Evolutionary conservation across 2,888 invertebrate species (phyloP).

Genomic region (Conomelus anceps): DNA sequence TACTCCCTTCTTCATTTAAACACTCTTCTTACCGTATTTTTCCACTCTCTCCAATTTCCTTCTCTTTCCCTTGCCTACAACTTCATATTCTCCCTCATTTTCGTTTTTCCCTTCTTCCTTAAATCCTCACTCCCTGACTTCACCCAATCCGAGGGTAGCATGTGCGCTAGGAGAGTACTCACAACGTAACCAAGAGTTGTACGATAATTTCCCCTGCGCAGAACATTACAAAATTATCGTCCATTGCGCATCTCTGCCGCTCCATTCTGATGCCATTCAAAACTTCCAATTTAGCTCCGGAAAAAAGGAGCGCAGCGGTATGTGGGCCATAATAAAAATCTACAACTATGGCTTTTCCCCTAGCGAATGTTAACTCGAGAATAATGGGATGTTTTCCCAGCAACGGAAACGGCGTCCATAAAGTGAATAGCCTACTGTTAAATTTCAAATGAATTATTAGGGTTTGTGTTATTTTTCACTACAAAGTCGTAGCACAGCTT

Average conservation of each 20-base stretch:
- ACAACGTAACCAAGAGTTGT: neutral
- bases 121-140: neutral
- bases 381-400: neutral
- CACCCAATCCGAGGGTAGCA: neutral
- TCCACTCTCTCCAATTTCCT: neutral
- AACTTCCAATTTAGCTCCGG: neutral
- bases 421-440: too few species aligned
- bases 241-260: neutral
- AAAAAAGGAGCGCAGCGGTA: neutral
- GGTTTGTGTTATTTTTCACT: neutral
- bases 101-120: neutral
- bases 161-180: neutral
- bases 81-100: too few species aligned
- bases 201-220: neutral
- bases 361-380: neutral
- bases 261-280: neutral
- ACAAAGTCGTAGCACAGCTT: too few species aligned
- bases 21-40: neutral
- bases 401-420: too few species aligned
- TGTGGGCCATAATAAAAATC: neutral
- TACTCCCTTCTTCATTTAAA: neutral
- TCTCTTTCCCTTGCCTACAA: neutral
- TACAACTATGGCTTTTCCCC: neutral
- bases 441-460: neutral
- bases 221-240: neutral